Base-by-base conservation (phyloP, 2,888 invertebrate genomes). In the Cenopis cana region DNA sequence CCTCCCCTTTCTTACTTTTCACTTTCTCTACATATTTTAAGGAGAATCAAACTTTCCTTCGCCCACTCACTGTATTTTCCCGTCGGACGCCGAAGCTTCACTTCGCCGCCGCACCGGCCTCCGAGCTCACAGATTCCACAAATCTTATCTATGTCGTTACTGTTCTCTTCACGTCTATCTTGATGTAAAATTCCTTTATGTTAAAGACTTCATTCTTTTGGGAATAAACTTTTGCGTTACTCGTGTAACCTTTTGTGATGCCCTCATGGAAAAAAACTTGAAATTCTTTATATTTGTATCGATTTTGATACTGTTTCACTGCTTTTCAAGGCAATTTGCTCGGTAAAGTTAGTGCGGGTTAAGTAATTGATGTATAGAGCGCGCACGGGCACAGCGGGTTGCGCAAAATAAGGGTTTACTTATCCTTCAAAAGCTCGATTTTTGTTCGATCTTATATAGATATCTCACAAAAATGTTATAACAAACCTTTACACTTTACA, bases 11-110 rank as follows among this genome's bases (percentile, higher is more conserved):
- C 89, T 90, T 91, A 91, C 91, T 93, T 91, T 93, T 91, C 93
- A 91, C 93, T 93, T 91, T 90, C 93, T 92, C 93, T 93, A 93
- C 93, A 94, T 94, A 93, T 93, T 93, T 93, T 91, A 93, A 93
- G 90, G 88, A 91, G 91, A 93, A 90, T 90, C 89, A 92, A 93
- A 92, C 88, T 92, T 93, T 91, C 88, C 87, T 87, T 88, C 82
- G 84, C 87, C 87, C 85, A 84, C 78, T 82, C 81, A 74, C 74
- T 80, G 85, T 89, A 89, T 90, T 89, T 88, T 88, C 86, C 83
- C 84, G 79, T 77, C 76, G 79, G 84, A 85, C 50, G 54, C 60
- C 59, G 59, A 59, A 52, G 59, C 17, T 36, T 24, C 55, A 46
- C 14, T 46, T 55, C 52, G 61, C 68, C 64, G 17, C 70, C 52